Base-by-base conservation (phyloP, 2,113 vertebrate species). In the Guaruba guarouba region DNA sequence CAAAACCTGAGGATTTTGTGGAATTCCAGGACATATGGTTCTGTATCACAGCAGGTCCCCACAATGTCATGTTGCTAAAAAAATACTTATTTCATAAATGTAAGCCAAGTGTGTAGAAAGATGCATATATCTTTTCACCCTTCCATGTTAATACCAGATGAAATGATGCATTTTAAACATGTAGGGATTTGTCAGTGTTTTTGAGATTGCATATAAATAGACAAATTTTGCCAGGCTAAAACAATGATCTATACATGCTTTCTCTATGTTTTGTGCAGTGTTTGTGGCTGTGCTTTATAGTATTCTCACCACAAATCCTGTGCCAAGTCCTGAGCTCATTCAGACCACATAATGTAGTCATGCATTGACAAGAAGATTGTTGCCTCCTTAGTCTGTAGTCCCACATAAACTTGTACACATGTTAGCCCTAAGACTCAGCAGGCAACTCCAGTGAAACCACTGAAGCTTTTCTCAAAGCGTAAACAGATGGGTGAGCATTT, bases 401-500 rank as follows among this genome's bases (percentile, higher is more conserved):
- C 52, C 84, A 77, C 86, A 90, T 69, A 74, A 84, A 85, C 51
- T 93, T 61, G 25, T 74, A 78, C 86, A 81, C n/a, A 35, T 69
- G 27, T 59, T 92, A 81, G 82, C 74, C 55, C 80, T 79, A 55
- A 66, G 63, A 69, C 68, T 92, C 83, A 82, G 85, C 74, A 95
- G 70, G 78, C 52, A 90, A 69, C 46, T 77, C 54, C 71, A 93
- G 23, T n/a, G 81, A 91, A 92, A 57, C 9, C 75, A 76, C 49
- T 77, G 55, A 86, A 94, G 55, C 22, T 89, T 14, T 86, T 86
- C 80, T 49, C 70, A 87, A 63, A 87, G 13, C 31, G 46, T 86
- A 84, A 93, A 84, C 87, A 94, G 54, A 84, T 84, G 78, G 27
- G 14, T 82, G 59, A 90, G 64, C 75, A 90, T 90, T 90, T 79